Evolutionary conservation across 2,797 vertebrate species (phyloP).

Genomic region (Ciconia nigra): DNA sequence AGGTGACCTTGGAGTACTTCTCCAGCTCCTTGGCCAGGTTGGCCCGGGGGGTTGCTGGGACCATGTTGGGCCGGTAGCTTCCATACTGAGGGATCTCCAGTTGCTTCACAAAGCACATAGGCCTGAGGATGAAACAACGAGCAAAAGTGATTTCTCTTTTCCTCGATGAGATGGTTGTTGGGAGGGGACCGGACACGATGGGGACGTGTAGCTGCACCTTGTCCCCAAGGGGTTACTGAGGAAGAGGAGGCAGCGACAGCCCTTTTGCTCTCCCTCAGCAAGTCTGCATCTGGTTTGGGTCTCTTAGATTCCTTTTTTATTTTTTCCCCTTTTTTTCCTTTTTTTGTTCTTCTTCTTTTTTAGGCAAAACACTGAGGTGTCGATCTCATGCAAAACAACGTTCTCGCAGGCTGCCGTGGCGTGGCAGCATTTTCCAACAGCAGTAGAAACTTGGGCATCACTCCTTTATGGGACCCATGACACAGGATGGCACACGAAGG

Average conservation of each 20-base stretch:
- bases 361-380: neutral
- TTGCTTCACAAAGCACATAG: slow-evolving; percentile 99
- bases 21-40: slow-evolving; percentile 98
- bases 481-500: neutral
- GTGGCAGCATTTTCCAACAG: neutral
- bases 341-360: neutral
- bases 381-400: neutral
- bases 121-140: slow-evolving; percentile 73
- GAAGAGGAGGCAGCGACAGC: neutral
- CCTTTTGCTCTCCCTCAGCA: neutral
- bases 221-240: neutral
- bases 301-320: neutral
- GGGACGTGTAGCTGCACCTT: fast-evolving
- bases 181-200: fast-evolving
- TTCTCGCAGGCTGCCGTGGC: neutral
- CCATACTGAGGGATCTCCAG: slow-evolving; percentile 93
- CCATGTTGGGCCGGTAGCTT: slow-evolving; percentile 90
- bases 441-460: neutral
- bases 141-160: neutral
- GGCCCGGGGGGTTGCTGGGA: slow-evolving; percentile 89
- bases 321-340: neutral
- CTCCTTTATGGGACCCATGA: neutral
- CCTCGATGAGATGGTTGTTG: fast-evolving
- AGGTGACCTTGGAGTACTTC: slow-evolving; percentile 99
- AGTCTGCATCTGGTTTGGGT: neutral